Evolutionary conservation across 1,140 invertebrate genomes (phyloP), one percentile per base, ranked within the genome.

Genomic region (Drosophila oshimai): DNA sequence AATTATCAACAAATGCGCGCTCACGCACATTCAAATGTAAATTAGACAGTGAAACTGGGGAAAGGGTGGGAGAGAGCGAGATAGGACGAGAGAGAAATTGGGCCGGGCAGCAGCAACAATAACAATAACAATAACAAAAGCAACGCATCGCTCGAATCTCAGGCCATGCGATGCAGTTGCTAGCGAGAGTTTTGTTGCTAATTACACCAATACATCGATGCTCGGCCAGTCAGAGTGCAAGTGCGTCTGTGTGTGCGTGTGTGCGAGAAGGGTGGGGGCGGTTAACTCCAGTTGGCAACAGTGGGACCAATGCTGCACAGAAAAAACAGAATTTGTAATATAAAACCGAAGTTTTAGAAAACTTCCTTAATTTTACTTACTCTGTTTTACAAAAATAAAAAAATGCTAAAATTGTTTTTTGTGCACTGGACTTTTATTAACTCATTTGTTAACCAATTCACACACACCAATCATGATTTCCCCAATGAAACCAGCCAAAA

Each of bases 1-100:
- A 86, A 84, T 84, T 84, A 84, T 84, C 75, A 75, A 73, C 69
- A 73, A 73, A 73, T 53, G 68, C 34, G 47, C 50, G 69, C 76
- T 86, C 75, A 87, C 80, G 81, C 80, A 84, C 81, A 87, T 80
- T 86, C 65, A 72, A 80, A 86, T 76, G 80, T 73, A 86, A 84
- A 84, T 84, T 75, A 72, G 65, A 17, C 51, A 50, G 37, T 28
- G 13, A 26, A 44, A 29, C 20, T 42, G 31, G 36, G 49, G 6
- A 12, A 15, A 61, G 29, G 31, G n/a, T 13, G 44, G 17, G 9
- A 29, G 12, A 5, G 18, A 18, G 45, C 26, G 36, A n/a, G 24
- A 36, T 9, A 22, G 45, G 31, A 36, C n/a, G 28, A 46, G 39
- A 49, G 45, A 42, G 47, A 61, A 34, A 45, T 55, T 22, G 13